Evolutionary conservation across 2,113 vertebrate species (phyloP), one percentile per base, ranked within the genome.

Genomic region (Xerus inauris): DNA sequence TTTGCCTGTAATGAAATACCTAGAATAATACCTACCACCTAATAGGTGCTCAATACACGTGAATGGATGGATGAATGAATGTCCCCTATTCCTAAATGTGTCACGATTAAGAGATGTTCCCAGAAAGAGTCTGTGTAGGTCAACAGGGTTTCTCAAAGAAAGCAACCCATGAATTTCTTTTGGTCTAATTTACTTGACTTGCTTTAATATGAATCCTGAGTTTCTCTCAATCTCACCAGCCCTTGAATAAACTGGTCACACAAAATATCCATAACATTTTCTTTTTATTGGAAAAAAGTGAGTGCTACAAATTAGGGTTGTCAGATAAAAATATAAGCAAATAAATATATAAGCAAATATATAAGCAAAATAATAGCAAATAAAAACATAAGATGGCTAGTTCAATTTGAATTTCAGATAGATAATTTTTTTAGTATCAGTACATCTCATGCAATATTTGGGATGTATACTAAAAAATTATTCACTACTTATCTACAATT

Each of bases 341-440:
- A n/a, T n/a, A n/a, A n/a, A n/a, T n/a, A n/a, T n/a, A n/a, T n/a
- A n/a, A n/a, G n/a, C n/a, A n/a, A n/a, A n/a, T n/a, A n/a, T n/a
- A n/a, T n/a, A n/a, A n/a, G n/a, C n/a, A n/a, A n/a, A n/a, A n/a
- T n/a, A n/a, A n/a, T 76, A 95, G 22, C 65, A 94, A 94, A 47
- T 86, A 77, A 96, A 94, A 82, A 65, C 51, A 91, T 42, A 90
- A 79, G 20, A 77, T 83, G 13, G 38, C 47, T 24, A 49, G 30
- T 54, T 91, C 64, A 94, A 92, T 81, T 57, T 94, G 83, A 94
- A 92, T 95, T 91, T 87, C 82, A 95, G 54, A 51, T 87, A 90
- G 77, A 38, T 2, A 75, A 49, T 72, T 49, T 42, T 80, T 80
- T 91, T 81, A 91, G 40, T 28, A 73, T 89, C 62, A 49, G 28